phyloP scores from a whole-genome alignment of 2,797 vertebrate species.

The Helicolenus hilgendorfi region DNA sequence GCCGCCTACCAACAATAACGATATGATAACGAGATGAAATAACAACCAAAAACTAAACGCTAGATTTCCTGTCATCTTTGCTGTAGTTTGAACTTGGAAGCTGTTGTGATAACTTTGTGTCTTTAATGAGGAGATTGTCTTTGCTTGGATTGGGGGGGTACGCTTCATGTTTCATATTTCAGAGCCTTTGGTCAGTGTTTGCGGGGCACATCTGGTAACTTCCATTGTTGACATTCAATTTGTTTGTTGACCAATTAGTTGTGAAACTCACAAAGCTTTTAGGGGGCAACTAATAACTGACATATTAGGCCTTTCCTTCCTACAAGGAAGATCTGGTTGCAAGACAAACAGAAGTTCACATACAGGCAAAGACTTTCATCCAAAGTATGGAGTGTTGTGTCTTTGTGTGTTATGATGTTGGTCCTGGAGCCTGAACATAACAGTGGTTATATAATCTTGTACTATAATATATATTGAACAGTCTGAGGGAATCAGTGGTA shows the following conservation, averaged over 20 bases:
- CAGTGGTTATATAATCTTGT: background rate
- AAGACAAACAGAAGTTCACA: background rate
- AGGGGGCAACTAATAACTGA: background rate
- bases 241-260: background rate
- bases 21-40: background rate
- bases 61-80: background rate
- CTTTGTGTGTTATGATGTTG: background rate
- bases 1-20: background rate
- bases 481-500: background rate
- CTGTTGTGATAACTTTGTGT: background rate
- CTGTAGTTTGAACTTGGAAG: background rate
- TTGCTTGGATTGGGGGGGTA: background rate
- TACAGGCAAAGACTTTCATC: background rate
- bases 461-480: background rate
- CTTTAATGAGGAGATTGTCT: background rate
- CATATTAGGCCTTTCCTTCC: background rate
- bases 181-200: background rate
- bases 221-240: background rate
- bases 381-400: background rate
- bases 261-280: conserved; percentile 1
- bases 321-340: background rate
- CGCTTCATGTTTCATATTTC: background rate
- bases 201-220: background rate
- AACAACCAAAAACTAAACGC: background rate
- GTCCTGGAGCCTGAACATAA: background rate